Evolutionary conservation across 2,888 invertebrate genomes (phyloP).

Genomic region (Slavum lentiscoides): DNA sequence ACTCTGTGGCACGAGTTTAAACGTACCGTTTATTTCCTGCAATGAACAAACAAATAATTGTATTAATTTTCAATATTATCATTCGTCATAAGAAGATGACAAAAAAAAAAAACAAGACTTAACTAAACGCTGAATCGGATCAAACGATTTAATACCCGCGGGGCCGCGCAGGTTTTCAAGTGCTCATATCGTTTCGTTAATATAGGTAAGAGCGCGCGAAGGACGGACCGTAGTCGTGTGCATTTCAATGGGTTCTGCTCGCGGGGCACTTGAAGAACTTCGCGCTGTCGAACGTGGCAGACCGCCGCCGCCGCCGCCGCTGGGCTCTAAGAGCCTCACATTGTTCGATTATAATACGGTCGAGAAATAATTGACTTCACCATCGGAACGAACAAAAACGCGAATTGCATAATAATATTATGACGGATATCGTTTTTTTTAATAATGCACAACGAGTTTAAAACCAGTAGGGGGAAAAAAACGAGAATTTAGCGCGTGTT

Average conservation of each 20-base stretch:
- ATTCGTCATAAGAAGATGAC: not conserved
- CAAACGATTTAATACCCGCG: not conserved
- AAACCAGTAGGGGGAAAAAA: no score
- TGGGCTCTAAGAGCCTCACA: no score
- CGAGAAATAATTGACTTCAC: no score
- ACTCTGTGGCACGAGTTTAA: slow-evolving; percentile 73
- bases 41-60: slow-evolving; percentile 35
- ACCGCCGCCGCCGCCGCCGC: no score
- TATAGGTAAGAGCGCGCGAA: no score
- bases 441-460: no score
- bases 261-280: slow-evolving; percentile 25
- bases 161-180: not conserved
- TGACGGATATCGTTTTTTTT: no score
- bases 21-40: slow-evolving; percentile 69
- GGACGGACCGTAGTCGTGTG: not conserved
- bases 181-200: not conserved
- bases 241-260: slow-evolving; percentile 45
- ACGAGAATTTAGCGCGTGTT: no score
- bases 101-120: not conserved
- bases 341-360: no score
- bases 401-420: no score
- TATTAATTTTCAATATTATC: no score
- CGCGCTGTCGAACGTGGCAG: not conserved
- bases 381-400: no score
- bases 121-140: not conserved